Conservation (phyloP, 2,113 vertebrate species). For the Limanda limanda region DNA sequence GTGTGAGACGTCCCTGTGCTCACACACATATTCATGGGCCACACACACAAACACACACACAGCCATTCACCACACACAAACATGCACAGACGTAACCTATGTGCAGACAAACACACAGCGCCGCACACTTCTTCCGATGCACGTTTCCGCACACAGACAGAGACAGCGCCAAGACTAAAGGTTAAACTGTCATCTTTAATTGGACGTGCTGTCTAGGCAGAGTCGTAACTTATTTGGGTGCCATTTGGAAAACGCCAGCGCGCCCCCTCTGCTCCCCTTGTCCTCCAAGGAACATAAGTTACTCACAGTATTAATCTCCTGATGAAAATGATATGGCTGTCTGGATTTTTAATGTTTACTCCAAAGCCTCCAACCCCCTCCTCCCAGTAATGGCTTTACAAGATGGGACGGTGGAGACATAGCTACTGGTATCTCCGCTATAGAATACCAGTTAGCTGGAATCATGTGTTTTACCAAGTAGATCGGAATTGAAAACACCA, state of each 20-base stretch:
- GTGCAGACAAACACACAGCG: conserved; percentile 30
- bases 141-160: conserved; percentile 33
- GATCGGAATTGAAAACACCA: too few relatives aligned
- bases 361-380: conserved; percentile 53
- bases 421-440: conserved; percentile 29
- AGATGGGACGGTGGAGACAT: conserved; percentile 49
- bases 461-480: too few relatives aligned
- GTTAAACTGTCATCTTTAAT: conserved; percentile 81
- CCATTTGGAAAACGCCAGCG: conserved; percentile 73
- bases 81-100: conserved; percentile 22
- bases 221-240: conserved; percentile 78
- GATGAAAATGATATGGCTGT: conserved; percentile 75
- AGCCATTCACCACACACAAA: conserved; percentile 44
- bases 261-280: conserved; percentile 45
- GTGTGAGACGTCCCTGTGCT: conserved; percentile 57
- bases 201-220: conserved; percentile 68
- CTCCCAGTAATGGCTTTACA: conserved; percentile 63
- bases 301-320: conserved; percentile 74
- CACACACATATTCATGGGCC: conserved; percentile 23
- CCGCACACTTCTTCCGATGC: conserved; percentile 16
- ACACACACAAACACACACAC: conserved; percentile 25
- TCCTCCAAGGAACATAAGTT: conserved; percentile 76
- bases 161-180: conserved; percentile 69
- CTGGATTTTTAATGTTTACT: conserved; percentile 79
- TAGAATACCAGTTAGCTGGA: not conserved